Evolutionary conservation across 2,888 invertebrate genomes (phyloP), one percentile per base, ranked within the genome.

Genomic region (Lasioglossum calceatum): DNA sequence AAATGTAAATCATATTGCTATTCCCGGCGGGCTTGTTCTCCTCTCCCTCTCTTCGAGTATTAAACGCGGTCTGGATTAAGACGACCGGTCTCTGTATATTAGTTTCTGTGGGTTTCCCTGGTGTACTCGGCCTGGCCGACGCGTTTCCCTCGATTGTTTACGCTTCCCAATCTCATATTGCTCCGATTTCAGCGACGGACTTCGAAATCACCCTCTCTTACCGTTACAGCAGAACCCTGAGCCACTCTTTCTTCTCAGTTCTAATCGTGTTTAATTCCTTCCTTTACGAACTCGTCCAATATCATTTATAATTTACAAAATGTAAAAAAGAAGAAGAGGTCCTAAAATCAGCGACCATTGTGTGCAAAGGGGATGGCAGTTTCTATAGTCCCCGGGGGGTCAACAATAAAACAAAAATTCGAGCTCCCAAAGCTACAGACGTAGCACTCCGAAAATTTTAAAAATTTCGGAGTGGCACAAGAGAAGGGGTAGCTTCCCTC

Each of bases 1-100:
- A 95, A 95, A 95, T 95, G 95, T 95, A 95, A 95, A 95, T 95
- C 95, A 94, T 94, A 95, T 95, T 94, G 94, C 93, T 92, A 91
- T 92, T 93, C 92, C 92, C 88, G 73, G 81, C 82, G 89, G 90
- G 86, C 81, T 64, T 77, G 81, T 86, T 86, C 87, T 75, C 84
- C 82, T 64, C 23, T 36, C 39, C 72, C 67, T 61, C 58, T 23
- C 67, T 50, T 44, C 85, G 75, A 61, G 92, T 91, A 92, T 92
- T 91, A 92, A 91, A 90, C 88, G 88, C 89, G 86, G 84, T 76
- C 74, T 27, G 86, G 86, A 88, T 89, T 88, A 92, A 92, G 92
- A 90, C 92, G 89, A 79, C 84, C 85, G 16, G 82, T 23, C 83
- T 85, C 83, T 85, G 85, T 90, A 91, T 91, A 91, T 91, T 91